phyloP scores from a whole-genome alignment of 2,113 vertebrate species.

The Pyrgilauda ruficollis region DNA sequence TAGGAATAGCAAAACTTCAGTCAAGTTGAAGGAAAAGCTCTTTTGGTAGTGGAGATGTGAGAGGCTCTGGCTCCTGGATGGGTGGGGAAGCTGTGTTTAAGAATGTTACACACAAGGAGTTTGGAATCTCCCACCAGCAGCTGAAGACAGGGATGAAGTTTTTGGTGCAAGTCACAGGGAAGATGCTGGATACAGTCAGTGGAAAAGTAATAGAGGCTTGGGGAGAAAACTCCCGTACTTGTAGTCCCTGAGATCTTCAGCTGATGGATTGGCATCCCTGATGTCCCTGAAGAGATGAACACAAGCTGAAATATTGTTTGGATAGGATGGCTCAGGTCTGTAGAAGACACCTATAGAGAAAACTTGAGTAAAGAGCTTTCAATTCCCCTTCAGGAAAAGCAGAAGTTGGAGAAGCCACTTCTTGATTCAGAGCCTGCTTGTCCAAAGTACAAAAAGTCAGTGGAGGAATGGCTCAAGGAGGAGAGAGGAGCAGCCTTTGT shows the following conservation, averaged over 20 bases:
- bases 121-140: neutral
- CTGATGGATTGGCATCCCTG: neutral
- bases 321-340: neutral
- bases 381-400: neutral
- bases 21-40: neutral
- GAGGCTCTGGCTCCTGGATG: neutral
- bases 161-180: neutral
- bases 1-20: neutral
- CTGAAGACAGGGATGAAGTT: neutral
- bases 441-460: neutral
- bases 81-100: neutral
- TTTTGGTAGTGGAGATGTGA: neutral
- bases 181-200: neutral
- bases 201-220: neutral
- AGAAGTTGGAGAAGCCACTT: neutral
- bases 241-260: neutral
- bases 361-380: neutral
- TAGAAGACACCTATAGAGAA: neutral
- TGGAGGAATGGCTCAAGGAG: neutral
- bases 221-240: neutral
- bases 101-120: neutral
- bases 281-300: neutral
- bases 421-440: neutral
- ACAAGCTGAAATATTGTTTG: neutral
- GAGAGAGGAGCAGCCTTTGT: neutral